Percentiles rank a stretch among this genome's conserved stretches.
Evolutionary conservation across 2,888 invertebrate species (phyloP).

Genomic region (Cetonia aurata): DNA sequence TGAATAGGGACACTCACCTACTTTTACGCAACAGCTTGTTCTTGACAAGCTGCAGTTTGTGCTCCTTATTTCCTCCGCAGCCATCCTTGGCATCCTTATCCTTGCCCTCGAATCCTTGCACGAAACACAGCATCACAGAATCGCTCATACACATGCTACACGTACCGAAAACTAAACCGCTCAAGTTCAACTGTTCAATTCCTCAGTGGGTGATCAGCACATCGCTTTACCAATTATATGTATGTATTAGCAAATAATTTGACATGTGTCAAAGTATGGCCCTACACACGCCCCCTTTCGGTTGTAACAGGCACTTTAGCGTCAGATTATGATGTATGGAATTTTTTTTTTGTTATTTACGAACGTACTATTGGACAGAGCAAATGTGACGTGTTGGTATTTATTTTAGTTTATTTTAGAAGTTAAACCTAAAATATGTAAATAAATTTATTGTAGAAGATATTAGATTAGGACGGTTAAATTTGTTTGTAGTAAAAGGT

Average conservation of each 20-base stretch:
- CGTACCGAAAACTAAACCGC: not conserved
- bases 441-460: no score
- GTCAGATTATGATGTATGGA: no score
- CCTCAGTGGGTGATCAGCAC: not conserved
- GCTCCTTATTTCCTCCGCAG: constrained; percentile 56
- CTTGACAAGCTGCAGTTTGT: constrained; percentile 61
- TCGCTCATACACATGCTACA: constrained; percentile 58
- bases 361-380: no score
- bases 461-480: no score
- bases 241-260: not conserved
- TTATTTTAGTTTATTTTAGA: no score
- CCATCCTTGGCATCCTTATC: constrained; percentile 53
- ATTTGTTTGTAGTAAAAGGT: no score
- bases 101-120: constrained; percentile 74
- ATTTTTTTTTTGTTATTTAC: no score
- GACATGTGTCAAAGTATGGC: constrained; percentile 9
- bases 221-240: not conserved
- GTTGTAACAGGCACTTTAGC: not conserved
- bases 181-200: constrained; percentile 4
- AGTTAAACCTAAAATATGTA: no score
- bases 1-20: constrained; percentile 56
- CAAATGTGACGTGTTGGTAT: no score
- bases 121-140: constrained; percentile 78
- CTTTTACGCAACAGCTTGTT: constrained; percentile 62
- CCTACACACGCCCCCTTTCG: not conserved